Evolutionary conservation across 92 coral and sea anemone species (phyloP).

Genomic region (Palythoa grandis): DNA sequence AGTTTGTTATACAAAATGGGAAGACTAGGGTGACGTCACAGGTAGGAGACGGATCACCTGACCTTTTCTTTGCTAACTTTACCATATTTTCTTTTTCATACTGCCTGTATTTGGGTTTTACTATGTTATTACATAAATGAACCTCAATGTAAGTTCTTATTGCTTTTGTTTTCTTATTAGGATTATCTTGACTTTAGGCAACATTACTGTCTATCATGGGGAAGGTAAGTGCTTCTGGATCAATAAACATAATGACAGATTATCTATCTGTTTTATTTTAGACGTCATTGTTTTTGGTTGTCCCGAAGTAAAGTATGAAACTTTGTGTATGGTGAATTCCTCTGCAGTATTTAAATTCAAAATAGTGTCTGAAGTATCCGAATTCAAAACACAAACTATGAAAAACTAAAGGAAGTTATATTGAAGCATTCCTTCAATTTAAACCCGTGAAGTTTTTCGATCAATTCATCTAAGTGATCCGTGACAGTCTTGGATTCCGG

Average conservation of each 20-base stretch:
- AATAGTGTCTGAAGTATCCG: no score
- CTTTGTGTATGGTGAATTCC: no score
- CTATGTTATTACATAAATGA: not conserved
- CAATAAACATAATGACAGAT: not conserved
- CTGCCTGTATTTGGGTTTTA: no score
- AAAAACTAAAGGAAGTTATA: no score
- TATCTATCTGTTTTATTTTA: not conserved
- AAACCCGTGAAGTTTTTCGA: no score
- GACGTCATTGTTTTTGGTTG: not conserved
- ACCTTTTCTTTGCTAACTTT: not conserved
- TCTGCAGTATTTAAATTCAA: no score
- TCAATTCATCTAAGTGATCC: no score
- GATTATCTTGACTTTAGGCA: conserved; percentile 94
- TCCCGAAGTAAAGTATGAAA: no score
- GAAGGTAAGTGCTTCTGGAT: conserved; percentile 71
- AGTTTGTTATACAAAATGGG: conserved; percentile 97
- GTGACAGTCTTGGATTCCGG: no score
- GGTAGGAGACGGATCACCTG: conserved; percentile 42
- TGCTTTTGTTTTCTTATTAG: conserved; percentile 41
- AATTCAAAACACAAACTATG: no score
- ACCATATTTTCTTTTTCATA: no score
- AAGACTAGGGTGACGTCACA: conserved; percentile 92
- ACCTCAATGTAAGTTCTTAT: not conserved
- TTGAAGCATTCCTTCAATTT: no score
- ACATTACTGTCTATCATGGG: conserved; percentile 98